phyloP scores from a whole-genome alignment of 1,140 invertebrate genomes.

The Scaptomyza pallida region DNA sequence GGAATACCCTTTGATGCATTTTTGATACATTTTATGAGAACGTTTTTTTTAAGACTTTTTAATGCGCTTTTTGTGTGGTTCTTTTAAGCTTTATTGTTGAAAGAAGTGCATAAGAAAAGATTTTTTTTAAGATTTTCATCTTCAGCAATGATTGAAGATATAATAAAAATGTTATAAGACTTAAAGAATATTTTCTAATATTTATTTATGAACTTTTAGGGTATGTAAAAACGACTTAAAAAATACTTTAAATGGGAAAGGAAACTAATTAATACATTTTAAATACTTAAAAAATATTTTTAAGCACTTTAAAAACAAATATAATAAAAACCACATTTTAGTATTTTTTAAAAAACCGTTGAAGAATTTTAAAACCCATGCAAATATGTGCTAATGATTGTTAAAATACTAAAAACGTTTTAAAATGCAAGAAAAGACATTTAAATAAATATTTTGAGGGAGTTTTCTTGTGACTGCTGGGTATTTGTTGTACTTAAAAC shows the following conservation, averaged over 20 bases:
- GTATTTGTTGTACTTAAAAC: constrained; percentile 13
- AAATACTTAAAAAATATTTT: too few relatives aligned
- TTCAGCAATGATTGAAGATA: neutral
- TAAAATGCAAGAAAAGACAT: constrained; percentile 6
- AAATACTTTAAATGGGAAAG: neutral
- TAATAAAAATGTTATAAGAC: too few relatives aligned
- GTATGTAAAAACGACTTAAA: neutral
- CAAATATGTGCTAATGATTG: neutral
- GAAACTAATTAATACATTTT: too few relatives aligned
- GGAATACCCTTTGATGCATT: constrained; percentile 12
- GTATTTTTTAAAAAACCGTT: neutral
- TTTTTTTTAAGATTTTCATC: too few relatives aligned
- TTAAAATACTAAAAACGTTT: neutral
- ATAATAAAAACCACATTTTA: neutral
- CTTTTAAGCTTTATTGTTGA: neutral
- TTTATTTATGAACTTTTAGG: constrained; percentile 11
- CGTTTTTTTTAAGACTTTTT: neutral
- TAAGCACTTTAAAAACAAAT: too few relatives aligned
- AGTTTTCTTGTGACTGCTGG: constrained; percentile 5
- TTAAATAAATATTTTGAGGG: neutral
- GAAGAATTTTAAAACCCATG: constrained; percentile 11
- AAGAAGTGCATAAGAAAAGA: neutral
- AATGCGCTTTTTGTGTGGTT: neutral
- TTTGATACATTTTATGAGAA: neutral
- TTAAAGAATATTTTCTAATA: neutral